A percentile compares a stretch with the other conserved stretches of the same genome.
Evolutionary conservation across 2,888 invertebrate species (phyloP).

Genomic region (Meteorus cinctellus): DNA sequence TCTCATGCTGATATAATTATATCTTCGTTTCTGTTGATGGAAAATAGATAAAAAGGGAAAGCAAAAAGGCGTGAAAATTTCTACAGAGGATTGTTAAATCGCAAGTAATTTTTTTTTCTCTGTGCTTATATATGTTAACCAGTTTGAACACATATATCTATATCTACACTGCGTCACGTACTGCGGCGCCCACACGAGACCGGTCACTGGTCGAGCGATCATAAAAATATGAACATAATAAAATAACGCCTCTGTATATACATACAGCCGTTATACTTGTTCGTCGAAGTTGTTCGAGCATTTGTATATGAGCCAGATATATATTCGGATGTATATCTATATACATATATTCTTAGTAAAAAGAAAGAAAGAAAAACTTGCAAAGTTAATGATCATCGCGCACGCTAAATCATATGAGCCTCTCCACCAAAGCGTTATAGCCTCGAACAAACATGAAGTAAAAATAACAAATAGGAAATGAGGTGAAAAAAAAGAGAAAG

Average conservation of each 20-base stretch:
- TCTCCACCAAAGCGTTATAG: not conserved
- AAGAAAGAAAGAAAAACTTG: not conserved
- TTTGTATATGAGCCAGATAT: constrained; percentile 12
- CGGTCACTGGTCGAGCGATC: constrained; percentile 38
- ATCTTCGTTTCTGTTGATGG: constrained; percentile 26
- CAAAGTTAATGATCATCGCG: constrained; percentile 36
- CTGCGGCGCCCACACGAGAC: constrained; percentile 8
- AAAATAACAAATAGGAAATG: not conserved
- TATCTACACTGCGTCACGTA: constrained; percentile 12
- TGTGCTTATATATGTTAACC: constrained; percentile 5
- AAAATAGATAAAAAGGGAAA: constrained; percentile 6
- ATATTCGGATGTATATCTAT: not conserved
- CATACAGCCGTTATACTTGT: constrained; percentile 30
- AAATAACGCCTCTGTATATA: constrained; percentile 41
- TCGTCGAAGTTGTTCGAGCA: constrained; percentile 7
- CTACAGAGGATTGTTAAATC: constrained; percentile 17
- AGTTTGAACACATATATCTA: not conserved
- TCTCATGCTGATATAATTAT: constrained; percentile 24
- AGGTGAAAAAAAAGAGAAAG: constrained; percentile 12
- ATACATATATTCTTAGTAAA: not conserved
- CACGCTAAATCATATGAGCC: constrained; percentile 19
- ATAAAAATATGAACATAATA: constrained; percentile 43
- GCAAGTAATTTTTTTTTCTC: constrained; percentile 6
- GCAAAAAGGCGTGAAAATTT: constrained; percentile 28
- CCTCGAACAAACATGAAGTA: not conserved